phyloP scores from a whole-genome alignment of 2,797 vertebrate species.

The Sebastes trivittatus region DNA sequence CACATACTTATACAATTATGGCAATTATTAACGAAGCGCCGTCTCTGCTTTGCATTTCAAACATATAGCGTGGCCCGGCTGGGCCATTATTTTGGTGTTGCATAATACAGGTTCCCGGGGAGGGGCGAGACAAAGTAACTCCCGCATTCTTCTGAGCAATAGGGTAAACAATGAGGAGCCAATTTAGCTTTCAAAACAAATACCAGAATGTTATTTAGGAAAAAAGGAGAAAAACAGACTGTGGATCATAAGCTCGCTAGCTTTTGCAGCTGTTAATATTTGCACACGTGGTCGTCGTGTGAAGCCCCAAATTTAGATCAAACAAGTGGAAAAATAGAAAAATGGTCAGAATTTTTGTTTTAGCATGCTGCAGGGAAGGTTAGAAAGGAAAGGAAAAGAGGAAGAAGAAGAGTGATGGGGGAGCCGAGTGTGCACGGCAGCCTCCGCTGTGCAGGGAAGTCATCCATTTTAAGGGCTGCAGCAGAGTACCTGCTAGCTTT shows the following conservation, averaged over 20 bases:
- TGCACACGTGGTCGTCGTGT: not conserved
- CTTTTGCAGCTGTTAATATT: conserved; percentile 2
- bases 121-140: not conserved
- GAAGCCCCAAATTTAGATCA: not conserved
- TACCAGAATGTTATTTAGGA: conserved; percentile 1
- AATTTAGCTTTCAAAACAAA: conserved; percentile 45
- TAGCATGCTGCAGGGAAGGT: not conserved
- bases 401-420: not conserved
- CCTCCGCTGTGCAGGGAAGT: conserved; percentile 38
- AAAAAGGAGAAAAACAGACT: not conserved
- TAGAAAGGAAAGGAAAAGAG: not conserved
- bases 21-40: conserved; percentile 60
- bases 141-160: not conserved
- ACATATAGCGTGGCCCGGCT: conserved; percentile 10
- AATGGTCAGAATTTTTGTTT: not conserved
- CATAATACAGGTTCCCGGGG: conserved; percentile 16
- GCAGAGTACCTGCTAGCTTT: conserved; percentile 57
- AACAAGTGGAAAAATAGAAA: not conserved
- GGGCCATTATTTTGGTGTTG: conserved; percentile 21
- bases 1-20: conserved; percentile 80
- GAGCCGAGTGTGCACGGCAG: conserved; percentile 10
- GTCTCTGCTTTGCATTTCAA: conserved; percentile 54
- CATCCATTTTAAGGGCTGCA: conserved; percentile 54
- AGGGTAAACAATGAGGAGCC: conserved; percentile 28
- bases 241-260: not conserved